Evolutionary conservation across 23 tunicate species (phyloP).

Genomic region (Halocynthia roretzi): DNA sequence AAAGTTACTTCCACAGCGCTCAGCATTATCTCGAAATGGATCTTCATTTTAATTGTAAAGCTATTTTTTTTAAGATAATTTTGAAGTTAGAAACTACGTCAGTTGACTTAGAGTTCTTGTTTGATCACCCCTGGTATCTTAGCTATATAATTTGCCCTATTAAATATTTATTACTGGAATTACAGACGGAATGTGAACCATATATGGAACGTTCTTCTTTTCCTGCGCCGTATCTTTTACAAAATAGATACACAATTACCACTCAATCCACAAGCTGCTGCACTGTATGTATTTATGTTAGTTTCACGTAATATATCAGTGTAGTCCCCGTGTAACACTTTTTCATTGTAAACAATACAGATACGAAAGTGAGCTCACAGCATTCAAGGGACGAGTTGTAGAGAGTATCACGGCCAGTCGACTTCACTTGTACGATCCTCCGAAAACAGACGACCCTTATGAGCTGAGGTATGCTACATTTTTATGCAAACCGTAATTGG

Average conservation of each 20-base stretch:
- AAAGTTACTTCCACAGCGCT: too few species aligned
- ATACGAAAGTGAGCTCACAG: conserved; percentile 51
- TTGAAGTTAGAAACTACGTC: too few species aligned
- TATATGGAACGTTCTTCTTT: conserved; percentile 82
- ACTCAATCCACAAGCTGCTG: conserved; percentile 79
- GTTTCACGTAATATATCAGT: not conserved
- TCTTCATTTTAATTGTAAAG: too few species aligned
- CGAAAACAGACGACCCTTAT: conserved; percentile 94
- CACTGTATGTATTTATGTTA: conserved; percentile 27
- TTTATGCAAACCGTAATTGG: not conserved
- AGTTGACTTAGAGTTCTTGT: too few species aligned
- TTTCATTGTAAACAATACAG: not conserved
- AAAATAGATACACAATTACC: conserved; percentile 70
- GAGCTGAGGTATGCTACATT: conserved; percentile 42
- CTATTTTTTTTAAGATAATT: too few species aligned
- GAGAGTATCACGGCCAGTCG: conserved; percentile 64
- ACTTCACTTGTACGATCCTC: conserved; percentile 63
- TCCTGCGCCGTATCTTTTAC: conserved; percentile 68
- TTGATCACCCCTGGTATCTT: too few species aligned
- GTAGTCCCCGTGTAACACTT: not conserved
- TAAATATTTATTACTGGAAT: too few species aligned
- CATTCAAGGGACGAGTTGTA: conserved; percentile 42
- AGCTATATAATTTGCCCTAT: too few species aligned
- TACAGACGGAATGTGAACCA: conserved; percentile 68
- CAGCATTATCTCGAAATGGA: too few species aligned